Evolutionary conservation across 2,797 vertebrate genomes (phyloP).

Genomic region (Pelobates cultripes): DNA sequence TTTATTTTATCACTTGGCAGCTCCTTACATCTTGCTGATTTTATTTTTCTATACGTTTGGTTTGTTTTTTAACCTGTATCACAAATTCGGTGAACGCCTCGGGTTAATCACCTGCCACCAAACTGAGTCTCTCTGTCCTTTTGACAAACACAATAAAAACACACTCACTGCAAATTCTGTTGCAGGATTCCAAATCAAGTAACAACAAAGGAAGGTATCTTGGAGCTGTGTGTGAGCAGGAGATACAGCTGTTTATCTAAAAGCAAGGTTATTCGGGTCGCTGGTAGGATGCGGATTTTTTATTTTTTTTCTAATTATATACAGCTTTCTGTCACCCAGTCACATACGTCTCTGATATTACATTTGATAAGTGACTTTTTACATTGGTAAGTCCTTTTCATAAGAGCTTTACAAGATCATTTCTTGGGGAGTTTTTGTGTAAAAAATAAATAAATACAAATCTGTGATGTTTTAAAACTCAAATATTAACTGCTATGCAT

Average conservation of each 20-base stretch:
- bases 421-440: no score
- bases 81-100: no score
- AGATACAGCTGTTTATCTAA: conserved; percentile 38
- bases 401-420: no score
- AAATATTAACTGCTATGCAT: no score
- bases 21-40: no score
- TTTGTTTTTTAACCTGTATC: no score
- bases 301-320: neutral
- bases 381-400: no score
- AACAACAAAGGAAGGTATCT: conserved; percentile 53
- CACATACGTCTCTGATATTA: neutral
- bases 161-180: conserved; percentile 50
- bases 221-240: conserved; percentile 21
- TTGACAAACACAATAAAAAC: conserved; percentile 48
- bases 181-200: conserved; percentile 55
- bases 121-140: conserved; percentile 33
- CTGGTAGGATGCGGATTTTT: neutral
- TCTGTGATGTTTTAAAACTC: no score
- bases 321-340: neutral
- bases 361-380: neutral
- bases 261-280: conserved; percentile 13
- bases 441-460: no score
- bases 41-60: no score
- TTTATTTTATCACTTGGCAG: no score
- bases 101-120: neutral